Conservation (phyloP, 92 coral and sea anemone species). For the Anthopleura xanthogrammica region DNA sequence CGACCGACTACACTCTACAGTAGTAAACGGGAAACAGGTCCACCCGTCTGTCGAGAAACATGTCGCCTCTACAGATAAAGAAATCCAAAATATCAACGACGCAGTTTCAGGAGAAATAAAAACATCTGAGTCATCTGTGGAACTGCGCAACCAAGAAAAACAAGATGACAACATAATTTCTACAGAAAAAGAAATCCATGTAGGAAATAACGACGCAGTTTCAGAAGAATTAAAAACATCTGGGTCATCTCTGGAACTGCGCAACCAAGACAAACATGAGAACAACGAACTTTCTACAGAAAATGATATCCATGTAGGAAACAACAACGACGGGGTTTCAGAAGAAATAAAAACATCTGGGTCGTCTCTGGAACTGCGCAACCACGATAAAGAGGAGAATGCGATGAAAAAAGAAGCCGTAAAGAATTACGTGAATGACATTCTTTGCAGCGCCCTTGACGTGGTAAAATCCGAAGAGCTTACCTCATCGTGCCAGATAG, state of each 20-base stretch:
- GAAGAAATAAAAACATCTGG: not conserved
- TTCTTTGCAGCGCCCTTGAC: too few relatives aligned
- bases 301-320: not conserved
- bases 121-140: not conserved
- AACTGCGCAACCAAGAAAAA: not conserved
- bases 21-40: conserved; percentile 2
- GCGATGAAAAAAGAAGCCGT: too few relatives aligned
- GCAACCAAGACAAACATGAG: not conserved
- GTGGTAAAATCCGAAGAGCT: too few relatives aligned
- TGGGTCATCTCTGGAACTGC: not conserved
- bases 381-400: not conserved
- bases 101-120: not conserved
- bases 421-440: too few relatives aligned
- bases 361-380: not conserved
- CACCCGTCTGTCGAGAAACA: not conserved
- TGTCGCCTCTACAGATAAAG: not conserved
- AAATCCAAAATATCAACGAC: not conserved
- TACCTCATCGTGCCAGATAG: too few relatives aligned
- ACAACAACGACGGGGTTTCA: not conserved
- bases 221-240: not conserved
- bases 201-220: not conserved
- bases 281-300: not conserved
- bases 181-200: not conserved
- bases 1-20: not conserved
- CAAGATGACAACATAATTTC: not conserved